Evolutionary conservation across 2,888 invertebrate genomes (phyloP), one percentile per base, ranked within the genome.

Genomic region (Drosophila gaucha): DNA sequence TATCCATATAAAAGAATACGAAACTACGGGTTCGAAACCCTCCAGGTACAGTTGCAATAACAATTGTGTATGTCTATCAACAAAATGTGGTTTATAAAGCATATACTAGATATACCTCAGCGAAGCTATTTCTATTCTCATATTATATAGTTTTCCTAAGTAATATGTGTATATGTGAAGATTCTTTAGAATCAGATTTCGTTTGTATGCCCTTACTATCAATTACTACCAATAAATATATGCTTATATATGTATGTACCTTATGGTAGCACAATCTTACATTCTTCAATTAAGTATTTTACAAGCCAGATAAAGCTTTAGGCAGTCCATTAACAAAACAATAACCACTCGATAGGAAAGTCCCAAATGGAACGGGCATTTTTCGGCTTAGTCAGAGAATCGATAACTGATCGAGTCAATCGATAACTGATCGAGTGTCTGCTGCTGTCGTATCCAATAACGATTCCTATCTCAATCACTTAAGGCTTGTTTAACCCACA

Each of bases 401-500:
- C 41, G 41, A 41, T 26, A 16, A 41, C 41, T 16, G 41, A 26
- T 41, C 14, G 24, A 24, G 55, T 44, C 33, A 9, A 9, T 9
- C 28, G 41, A 30, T 49, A 58, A 18, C 46, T 31, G 24, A 54
- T 24, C 31, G 33, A 26, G n/a, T 54, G 52, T 16, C 33, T 22
- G 18, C 30, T 50, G 18, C 35, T 14, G 4, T 43, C 18, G n/a
- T 26, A 30, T 14, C 10, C 31, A 33, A 28, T 30, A 20, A 10
- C 20, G 47, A 31, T 30, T 3, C 50, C 20, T 70, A 80, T 70
- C 77, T 64, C 63, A 72, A 80, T 69, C 67, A 69, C 59, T 83
- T 80, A 83, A 74, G 52, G 71, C 64, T 58, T 80, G 74, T 79
- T 79, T 38, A 59, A 70, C 58, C 52, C 73, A 60, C 59, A 50